Evolutionary conservation across 2,888 invertebrate species (phyloP).

Genomic region (Schizaphis graminum): DNA sequence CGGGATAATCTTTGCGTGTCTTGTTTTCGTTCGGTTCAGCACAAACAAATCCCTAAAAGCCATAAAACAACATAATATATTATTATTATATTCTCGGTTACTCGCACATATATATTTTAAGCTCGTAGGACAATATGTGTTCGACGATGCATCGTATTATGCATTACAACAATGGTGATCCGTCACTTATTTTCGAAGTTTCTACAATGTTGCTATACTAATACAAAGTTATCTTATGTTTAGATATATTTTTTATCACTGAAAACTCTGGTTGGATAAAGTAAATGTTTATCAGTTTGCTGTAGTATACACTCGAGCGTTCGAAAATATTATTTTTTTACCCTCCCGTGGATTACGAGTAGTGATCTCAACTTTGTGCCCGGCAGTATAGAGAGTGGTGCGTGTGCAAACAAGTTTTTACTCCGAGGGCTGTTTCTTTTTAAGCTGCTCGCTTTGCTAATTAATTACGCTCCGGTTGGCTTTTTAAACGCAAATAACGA

Average conservation of each 20-base stretch:
- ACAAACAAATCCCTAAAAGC: constrained; percentile 20
- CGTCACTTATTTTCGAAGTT: background rate
- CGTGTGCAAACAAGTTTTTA: constrained; percentile 56
- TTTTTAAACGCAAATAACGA: constrained; percentile 54
- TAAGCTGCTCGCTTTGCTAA: constrained; percentile 53
- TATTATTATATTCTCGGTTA: background rate
- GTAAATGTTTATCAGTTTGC: constrained; percentile 53
- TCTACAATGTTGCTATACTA: background rate
- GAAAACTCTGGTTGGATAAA: constrained; percentile 5
- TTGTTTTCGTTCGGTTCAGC: background rate
- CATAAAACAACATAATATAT: constrained; percentile 13
- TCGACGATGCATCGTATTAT: background rate
- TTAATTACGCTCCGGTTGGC: constrained; percentile 59
- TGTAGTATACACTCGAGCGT: background rate
- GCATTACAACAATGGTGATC: background rate
- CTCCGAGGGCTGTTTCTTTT: constrained; percentile 50
- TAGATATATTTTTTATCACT: background rate
- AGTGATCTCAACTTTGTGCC: constrained; percentile 1
- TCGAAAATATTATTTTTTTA: constrained; percentile 28
- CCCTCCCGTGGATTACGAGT: background rate
- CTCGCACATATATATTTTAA: background rate
- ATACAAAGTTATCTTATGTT: background rate
- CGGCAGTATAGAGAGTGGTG: background rate
- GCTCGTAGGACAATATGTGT: background rate
- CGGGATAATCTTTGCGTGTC: background rate